phyloP scores from a whole-genome alignment of 2,113 vertebrate genomes.

The Grus americana region DNA sequence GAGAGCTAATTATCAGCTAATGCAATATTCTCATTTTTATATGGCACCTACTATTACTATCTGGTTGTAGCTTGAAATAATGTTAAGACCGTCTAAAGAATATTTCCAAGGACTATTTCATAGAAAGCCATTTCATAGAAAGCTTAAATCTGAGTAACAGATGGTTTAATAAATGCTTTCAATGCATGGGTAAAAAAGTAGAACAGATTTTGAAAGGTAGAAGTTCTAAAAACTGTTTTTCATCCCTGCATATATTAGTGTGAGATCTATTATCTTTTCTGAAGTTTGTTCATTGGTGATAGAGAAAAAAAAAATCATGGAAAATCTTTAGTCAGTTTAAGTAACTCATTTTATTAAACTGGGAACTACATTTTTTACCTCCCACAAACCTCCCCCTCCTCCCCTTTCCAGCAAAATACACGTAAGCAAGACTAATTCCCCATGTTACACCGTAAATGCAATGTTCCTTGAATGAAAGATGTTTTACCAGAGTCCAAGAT shows the following conservation, averaged over 20 bases:
- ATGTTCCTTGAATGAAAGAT: neutral
- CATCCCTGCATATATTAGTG: neutral
- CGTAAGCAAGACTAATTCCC: neutral
- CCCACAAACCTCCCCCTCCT: neutral
- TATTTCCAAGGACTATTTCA: neutral
- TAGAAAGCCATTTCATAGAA: neutral
- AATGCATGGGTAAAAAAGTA: neutral
- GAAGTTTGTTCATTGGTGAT: neutral
- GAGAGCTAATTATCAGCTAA: neutral
- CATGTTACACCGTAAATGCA: neutral
- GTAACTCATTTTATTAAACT: neutral
- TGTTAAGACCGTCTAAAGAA: neutral
- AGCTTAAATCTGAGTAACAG: neutral
- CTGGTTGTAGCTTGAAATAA: neutral
- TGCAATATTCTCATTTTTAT: neutral
- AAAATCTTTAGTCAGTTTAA: neutral
- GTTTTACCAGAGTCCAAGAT: neutral
- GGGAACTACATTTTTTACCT: neutral
- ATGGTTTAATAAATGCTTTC: neutral
- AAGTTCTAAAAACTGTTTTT: neutral
- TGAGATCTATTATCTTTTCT: neutral
- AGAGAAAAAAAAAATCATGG: neutral
- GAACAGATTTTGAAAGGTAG: neutral
- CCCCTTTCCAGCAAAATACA: neutral
- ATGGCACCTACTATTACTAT: neutral